Evolutionary conservation across 2,797 vertebrate genomes (phyloP).

Genomic region (Ambastaia sidthimunki): DNA sequence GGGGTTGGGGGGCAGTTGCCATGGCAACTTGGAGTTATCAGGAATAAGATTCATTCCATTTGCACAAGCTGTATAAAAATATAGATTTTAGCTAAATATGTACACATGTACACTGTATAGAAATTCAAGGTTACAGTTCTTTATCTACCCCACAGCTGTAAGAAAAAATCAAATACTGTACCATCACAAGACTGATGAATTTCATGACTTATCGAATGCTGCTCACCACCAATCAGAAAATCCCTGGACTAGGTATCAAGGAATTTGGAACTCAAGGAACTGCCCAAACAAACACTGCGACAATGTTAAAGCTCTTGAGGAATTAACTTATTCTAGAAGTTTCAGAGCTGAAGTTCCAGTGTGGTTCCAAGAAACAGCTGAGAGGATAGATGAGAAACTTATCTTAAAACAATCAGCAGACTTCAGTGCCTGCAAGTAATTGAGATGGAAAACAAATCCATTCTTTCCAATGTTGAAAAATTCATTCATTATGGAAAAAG

Average conservation of each 20-base stretch:
- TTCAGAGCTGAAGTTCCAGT: neutral
- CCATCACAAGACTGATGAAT: no score
- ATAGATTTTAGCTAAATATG: neutral
- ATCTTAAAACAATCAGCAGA: neutral
- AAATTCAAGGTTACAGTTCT: neutral
- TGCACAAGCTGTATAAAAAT: neutral
- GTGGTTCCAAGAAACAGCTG: neutral
- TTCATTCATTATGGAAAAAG: neutral
- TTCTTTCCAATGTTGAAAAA: neutral
- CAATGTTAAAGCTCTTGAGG: neutral
- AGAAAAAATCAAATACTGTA: no score
- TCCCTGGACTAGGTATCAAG: neutral
- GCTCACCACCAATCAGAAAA: neutral
- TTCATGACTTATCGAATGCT: no score
- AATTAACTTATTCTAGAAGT: neutral
- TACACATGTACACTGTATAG: neutral
- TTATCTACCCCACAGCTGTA: no score
- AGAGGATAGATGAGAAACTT: neutral
- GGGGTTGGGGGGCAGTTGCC: slow-evolving; percentile 2
- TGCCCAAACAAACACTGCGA: no score
- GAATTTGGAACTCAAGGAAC: neutral
- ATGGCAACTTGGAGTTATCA: slow-evolving; percentile 6
- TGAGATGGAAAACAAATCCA: neutral
- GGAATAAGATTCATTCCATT: neutral
- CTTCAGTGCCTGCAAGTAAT: neutral